A percentile compares a stretch with the other conserved stretches of the same genome.
phyloP scores from a whole-genome alignment of 2,113 vertebrate species.

The Procapra przewalskii region DNA sequence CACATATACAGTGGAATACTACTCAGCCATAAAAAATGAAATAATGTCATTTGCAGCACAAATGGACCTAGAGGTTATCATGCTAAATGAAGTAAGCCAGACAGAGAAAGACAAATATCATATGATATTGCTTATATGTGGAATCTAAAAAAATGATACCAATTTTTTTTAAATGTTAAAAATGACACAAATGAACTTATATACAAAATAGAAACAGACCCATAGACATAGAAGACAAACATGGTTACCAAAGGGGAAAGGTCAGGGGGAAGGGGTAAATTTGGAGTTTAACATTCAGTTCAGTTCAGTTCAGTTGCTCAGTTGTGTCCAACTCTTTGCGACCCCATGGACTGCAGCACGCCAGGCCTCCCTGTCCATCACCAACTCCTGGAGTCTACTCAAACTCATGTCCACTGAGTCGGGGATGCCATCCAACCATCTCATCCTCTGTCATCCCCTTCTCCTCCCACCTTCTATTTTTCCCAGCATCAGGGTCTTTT shows the following conservation, averaged over 20 bases:
- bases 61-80: not conserved
- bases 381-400: not conserved
- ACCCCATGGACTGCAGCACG: accelerated
- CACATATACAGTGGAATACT: not conserved
- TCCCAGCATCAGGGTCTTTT: not conserved
- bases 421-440: not conserved
- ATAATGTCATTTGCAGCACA: not conserved
- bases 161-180: not conserved
- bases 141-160: not conserved
- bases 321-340: accelerated
- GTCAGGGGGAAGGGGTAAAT: not conserved
- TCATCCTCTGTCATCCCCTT: not conserved
- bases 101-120: not conserved
- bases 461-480: not conserved
- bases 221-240: not conserved
- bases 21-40: not conserved
- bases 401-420: not conserved
- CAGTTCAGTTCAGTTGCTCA: not conserved
- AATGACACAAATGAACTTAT: not conserved
- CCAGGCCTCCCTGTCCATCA: not conserved
- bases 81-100: not conserved
- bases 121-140: not conserved
- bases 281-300: not conserved
- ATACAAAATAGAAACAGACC: not conserved
- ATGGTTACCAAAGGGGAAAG: not conserved